Base-by-base conservation (phyloP, 2,797 vertebrate species). In the Prionace glauca region DNA sequence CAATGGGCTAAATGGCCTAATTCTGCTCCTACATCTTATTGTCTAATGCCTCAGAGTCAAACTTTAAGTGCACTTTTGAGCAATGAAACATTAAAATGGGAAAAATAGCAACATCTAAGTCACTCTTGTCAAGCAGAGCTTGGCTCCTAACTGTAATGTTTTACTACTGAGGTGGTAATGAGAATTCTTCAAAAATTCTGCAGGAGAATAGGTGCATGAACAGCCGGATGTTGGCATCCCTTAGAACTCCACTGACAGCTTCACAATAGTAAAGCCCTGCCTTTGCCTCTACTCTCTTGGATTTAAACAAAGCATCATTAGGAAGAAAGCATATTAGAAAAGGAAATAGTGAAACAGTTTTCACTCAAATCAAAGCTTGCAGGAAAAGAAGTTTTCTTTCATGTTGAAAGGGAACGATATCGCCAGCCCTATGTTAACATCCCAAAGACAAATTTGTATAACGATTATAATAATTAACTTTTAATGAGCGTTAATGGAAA, bases 41-140 rank as follows among this genome's bases (percentile, higher is more conserved):
- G 50, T 56, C 50, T 56, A 67, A 92, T 92, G 62, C 62, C 90
- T 69, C 65, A 92, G 65, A 92, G 90, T 69, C 22, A n/a, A 92
- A 92, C 62, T n/a, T 36, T 41, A 92, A 69, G 20, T 69, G n/a
- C 65, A 69, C 62, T 69, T 65, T 92, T 92, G 18, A 90, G 87
- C 87, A 65, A 88, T 16, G 29, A 90, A 91, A 91, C 32, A 67
- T 36, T 91, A 92, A 92, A 88, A 92, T 0, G 20, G 90, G 62
- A 92, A 92, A 92, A 92, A n/a, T n/a, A 69, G 20, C 20, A 36
- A n/a, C 36, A 62, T 69, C 65, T 12, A 41, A 41, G n/a, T 69
- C 65, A 92, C 22, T 65, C 65, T 69, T n/a, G 2, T 20, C 90
- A 92, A 67, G 18, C 62, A 92, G n/a, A 41, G 62, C n/a, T 10